Evolutionary conservation across 2,113 vertebrate species (phyloP).

Genomic region (Campylomormyrus numenius): DNA sequence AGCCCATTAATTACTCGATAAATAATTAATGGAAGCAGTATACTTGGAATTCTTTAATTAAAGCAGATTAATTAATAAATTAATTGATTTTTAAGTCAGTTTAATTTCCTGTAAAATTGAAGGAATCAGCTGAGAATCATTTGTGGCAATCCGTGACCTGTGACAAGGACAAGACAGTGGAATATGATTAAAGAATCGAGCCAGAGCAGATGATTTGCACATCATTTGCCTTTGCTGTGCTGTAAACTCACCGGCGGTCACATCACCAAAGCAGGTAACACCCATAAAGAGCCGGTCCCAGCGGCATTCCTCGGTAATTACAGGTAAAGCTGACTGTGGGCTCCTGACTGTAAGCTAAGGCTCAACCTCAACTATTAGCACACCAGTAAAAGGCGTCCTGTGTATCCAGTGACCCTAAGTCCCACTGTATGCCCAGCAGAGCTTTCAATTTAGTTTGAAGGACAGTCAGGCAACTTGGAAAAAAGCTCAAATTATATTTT

Average conservation of each 20-base stretch:
- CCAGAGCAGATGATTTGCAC: not conserved
- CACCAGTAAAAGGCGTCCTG: not conserved
- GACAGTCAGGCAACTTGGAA: not conserved
- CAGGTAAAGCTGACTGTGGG: not conserved
- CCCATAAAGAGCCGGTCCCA: not conserved
- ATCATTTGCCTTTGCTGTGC: not conserved
- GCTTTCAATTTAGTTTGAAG: not conserved
- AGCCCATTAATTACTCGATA: constrained; percentile 64
- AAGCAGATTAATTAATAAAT: constrained; percentile 64
- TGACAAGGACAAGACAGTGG: constrained; percentile 39
- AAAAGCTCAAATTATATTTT: not conserved
- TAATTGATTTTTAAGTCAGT: constrained; percentile 72
- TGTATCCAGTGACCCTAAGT: not conserved
- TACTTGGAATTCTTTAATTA: constrained; percentile 63
- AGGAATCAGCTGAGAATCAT: constrained; percentile 47
- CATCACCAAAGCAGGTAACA: not conserved
- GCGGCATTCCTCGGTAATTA: not conserved
- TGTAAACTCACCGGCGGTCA: not conserved
- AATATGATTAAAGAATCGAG: not conserved
- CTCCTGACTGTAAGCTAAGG: not conserved
- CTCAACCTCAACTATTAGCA: not conserved
- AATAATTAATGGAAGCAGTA: constrained; percentile 61
- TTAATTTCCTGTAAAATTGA: constrained; percentile 56
- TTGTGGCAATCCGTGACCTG: constrained; percentile 28
- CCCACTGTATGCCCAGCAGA: not conserved